Evolutionary conservation across 2,797 vertebrate genomes (phyloP).

Genomic region (Fistularia tabacaria): DNA sequence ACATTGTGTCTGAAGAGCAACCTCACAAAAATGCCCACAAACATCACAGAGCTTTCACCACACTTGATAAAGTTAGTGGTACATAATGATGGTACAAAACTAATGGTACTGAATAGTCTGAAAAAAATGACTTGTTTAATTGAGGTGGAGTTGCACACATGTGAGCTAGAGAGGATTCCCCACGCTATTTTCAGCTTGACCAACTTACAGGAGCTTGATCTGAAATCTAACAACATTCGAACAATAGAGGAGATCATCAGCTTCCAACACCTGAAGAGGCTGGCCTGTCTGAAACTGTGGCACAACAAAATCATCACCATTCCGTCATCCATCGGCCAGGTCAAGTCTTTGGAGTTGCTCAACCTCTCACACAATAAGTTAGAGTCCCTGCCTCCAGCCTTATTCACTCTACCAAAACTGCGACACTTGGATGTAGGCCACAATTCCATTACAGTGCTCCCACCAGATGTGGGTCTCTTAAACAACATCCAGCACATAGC

Average conservation of each 20-base stretch:
- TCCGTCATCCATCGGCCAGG: conserved; percentile 88
- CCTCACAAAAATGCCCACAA: conserved; percentile 94
- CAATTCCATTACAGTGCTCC: conserved; percentile 86
- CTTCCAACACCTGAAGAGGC: conserved; percentile 95
- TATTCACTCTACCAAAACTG: conserved; percentile 93
- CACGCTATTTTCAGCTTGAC: conserved; percentile 95
- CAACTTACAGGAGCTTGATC: conserved; percentile 93
- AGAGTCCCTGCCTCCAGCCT: conserved; percentile 83
- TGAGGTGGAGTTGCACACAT: conserved; percentile 90
- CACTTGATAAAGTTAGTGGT: conserved; percentile 90
- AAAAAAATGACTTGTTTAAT: conserved; percentile 96
- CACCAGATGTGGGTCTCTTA: conserved; percentile 84
- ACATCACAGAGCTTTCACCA: conserved; percentile 91
- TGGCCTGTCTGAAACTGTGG: conserved; percentile 96
- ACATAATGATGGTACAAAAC: conserved; percentile 94
- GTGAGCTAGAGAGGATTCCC: conserved; percentile 94
- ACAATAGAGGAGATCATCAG: conserved; percentile 97
- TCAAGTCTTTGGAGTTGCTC: conserved; percentile 92
- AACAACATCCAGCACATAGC: conserved; percentile 92
- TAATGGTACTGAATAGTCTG: conserved; percentile 92
- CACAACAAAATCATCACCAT: conserved; percentile 96
- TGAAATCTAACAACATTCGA: conserved; percentile 92
- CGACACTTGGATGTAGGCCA: conserved; percentile 88
- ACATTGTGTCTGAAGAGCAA: conserved; percentile 93
- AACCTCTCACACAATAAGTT: conserved; percentile 96